These are phyloP conservation scores for Alloscopus bannaensis DNA, from an alignment of 2,888 invertebrate genomes.

Conservation along the genomic window DNA sequence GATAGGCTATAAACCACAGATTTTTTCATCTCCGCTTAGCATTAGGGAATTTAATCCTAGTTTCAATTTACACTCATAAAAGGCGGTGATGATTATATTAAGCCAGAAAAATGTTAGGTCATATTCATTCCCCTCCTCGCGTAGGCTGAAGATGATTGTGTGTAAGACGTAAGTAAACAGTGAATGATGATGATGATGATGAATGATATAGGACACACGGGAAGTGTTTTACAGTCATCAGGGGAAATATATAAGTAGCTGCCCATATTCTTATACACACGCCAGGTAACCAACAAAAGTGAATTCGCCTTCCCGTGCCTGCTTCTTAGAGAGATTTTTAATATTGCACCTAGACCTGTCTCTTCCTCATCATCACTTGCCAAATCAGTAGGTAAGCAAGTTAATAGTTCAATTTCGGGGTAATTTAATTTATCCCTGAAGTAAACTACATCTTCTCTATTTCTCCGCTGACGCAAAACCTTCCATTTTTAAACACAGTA, in stretches of 20 bases:
- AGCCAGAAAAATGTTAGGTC: constrained; percentile 28
- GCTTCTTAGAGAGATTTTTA: not conserved
- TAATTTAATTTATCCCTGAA: constrained; percentile 41
- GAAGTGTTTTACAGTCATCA: constrained; percentile 34
- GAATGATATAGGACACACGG: constrained; percentile 38
- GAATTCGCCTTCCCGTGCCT: not conserved
- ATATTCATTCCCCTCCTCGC: not conserved
- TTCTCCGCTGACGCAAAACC: not conserved
- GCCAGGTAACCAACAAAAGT: constrained; percentile 20
- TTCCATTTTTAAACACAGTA: too few species aligned
- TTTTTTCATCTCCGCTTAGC: not conserved
- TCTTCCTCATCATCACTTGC: not conserved
- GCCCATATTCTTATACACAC: too few species aligned
- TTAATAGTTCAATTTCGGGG: constrained; percentile 32
- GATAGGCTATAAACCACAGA: too few species aligned
- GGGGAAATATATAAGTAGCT: constrained; percentile 28
- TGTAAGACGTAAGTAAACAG: constrained; percentile 16
- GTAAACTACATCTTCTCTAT: constrained; percentile 14
- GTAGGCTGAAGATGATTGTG: too few species aligned
- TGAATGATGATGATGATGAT: not conserved
- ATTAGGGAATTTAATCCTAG: constrained; percentile 10
- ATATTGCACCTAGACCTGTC: not conserved
- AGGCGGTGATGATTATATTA: constrained; percentile 11
- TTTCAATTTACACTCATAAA: constrained; percentile 32
- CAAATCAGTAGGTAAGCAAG: not conserved